Base-by-base conservation (phyloP, 2,797 vertebrate species). In the Cygnus olor region DNA sequence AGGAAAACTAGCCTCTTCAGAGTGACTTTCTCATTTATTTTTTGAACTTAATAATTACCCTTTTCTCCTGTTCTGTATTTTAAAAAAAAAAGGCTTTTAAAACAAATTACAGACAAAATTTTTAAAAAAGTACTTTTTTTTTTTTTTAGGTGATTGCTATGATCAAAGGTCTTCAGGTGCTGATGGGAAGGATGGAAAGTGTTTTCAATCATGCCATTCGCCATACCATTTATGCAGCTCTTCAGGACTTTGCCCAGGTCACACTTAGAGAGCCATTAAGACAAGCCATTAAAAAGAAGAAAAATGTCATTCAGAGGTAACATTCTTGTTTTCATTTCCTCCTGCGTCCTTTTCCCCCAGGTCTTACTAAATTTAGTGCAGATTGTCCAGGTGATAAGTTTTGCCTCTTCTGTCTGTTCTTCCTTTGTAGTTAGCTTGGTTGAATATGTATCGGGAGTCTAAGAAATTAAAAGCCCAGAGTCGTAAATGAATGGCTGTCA, bases 111-210 rank as follows among this genome's bases (percentile, higher is more conserved):
- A 40, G 66, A 20, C 8, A 85, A 64, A 85, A 28, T 27, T 36
- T 54, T 18, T 16, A 70, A 85, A 76, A 42, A 25, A 19, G 36
- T 7, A 42, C 6, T 14, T 20, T 20, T 87, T 77, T 72, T 69
- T 65, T 69, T 65, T 22, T 76, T 2, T 97, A 99, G 99, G 99
- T 99, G 88, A 99, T 99, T 25, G 99, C 99, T 15, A 99, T 99
- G 99, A 99, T 99, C 86, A 99, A 99, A 96, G 99, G 99, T 63
- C 97, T 99, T 88, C 99, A 99, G 97, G 99, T 99, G 85, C 97
- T 99, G 95, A 99, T 99, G 99, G 99, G 99, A 16, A 98, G 99
- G 80, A 99, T 99, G 99, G 99, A 99, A 97, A 99, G 99, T 4
- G 99, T 99, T 84, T 99, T 99, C 97, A 99, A 99, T 90, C 99